Conservation (phyloP, 2,888 invertebrate genomes). For the Agrotis ipsilon region DNA sequence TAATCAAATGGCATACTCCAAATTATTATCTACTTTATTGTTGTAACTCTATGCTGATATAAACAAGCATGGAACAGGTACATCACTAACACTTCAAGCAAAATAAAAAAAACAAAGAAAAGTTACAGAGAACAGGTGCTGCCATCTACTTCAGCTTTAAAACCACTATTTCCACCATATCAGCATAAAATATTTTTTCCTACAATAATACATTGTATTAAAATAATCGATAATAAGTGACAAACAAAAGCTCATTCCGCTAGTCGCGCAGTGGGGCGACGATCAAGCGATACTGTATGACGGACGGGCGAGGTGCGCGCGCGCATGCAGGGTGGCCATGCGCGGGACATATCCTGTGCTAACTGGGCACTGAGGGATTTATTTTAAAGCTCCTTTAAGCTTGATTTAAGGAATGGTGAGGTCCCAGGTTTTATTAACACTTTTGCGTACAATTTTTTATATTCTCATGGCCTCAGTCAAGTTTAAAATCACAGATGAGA, state of each 20-base stretch:
- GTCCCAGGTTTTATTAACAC: background rate
- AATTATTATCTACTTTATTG: background rate
- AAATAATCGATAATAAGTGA: slow-evolving; percentile 55
- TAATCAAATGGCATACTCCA: no score
- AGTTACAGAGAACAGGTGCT: background rate
- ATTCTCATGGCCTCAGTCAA: no score
- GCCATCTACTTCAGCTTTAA: background rate
- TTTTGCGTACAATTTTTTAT: no score
- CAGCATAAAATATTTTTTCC: slow-evolving; percentile 43
- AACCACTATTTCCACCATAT: slow-evolving; percentile 25
- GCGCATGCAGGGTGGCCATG: slow-evolving; percentile 75
- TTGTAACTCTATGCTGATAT: background rate
- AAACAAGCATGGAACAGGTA: background rate
- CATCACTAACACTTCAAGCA: background rate
- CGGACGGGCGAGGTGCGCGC: slow-evolving; percentile 78
- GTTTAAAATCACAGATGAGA: no score
- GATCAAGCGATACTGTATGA: slow-evolving; percentile 85
- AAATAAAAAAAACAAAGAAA: background rate
- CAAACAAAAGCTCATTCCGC: slow-evolving; percentile 60
- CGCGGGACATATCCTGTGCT: slow-evolving; percentile 29
- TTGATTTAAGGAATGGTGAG: background rate
- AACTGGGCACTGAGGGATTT: slow-evolving; percentile 35
- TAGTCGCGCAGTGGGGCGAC: slow-evolving; percentile 74
- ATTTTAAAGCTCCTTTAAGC: slow-evolving; percentile 13
- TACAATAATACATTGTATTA: slow-evolving; percentile 59